Base-by-base conservation (phyloP, 2,113 vertebrate genomes). In the Oreochromis aureus region DNA sequence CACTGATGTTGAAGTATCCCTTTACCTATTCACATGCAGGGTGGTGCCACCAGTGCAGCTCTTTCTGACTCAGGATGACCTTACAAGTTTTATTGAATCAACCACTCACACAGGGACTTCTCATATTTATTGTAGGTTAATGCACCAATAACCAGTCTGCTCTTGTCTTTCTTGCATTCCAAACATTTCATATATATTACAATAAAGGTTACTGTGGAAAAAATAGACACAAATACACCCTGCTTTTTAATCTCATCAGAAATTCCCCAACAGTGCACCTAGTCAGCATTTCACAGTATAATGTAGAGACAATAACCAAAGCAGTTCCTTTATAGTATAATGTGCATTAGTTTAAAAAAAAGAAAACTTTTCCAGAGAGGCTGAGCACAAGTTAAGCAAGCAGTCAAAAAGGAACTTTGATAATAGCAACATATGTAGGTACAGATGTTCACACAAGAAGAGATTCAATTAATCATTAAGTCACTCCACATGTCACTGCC, bases 361-460 rank as follows among this genome's bases (percentile, higher is more conserved):
- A 51, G 73, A 79, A 78, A 69, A 56, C 5, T 27, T 34, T 53
- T 89, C 82, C 58, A 78, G 76, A 83, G 22, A 51, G 16, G 10
- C 76, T 48, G 41, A 83, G 58, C 56, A 69, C 9, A 83, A 92
- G 86, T 91, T 76, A 83, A 53, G 53, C 81, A 27, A 80, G 78
- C 87, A 81, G 84, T 71, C 41, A 85, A 59, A 85, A 79, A 82
- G 46, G 83, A 90, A 89, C 85, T 89, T 88, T 92, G 84, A 82
- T 88, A 79, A 87, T 51, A 83, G 85, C 71, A 89, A 90, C 93
- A 94, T 91, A 94, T 94, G 94, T 89, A 91, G 51, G 63, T 93
- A 88, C 91, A 95, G 92, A 93, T 95, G 91, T 94, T 94, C 89
- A 84, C 85, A 92, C 44, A 71, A 89, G 90, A 87, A 89, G 61